Conservation (phyloP, 2,888 invertebrate species). For the Dastarcus helophoroides region DNA sequence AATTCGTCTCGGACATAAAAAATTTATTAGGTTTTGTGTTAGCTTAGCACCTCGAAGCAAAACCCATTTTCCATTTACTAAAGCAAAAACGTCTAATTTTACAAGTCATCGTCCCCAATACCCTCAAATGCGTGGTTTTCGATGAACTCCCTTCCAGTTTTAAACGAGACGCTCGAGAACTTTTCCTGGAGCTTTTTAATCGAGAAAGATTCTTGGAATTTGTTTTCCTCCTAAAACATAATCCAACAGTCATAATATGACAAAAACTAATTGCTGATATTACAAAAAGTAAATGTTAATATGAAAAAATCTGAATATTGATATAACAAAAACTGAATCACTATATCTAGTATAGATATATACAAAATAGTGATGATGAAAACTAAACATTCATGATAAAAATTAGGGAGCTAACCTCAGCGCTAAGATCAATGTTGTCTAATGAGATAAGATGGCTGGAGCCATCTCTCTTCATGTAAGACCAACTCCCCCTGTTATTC, state of each 20-base stretch:
- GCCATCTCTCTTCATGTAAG: slow-evolving; percentile 63
- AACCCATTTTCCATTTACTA: slow-evolving; percentile 3
- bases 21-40: slow-evolving; percentile 5
- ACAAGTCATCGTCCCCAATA: slow-evolving; percentile 89
- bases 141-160: slow-evolving; percentile 57
- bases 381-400: too few species aligned
- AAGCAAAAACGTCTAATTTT: slow-evolving; percentile 23
- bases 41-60: slow-evolving; percentile 11
- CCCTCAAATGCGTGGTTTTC: slow-evolving; percentile 91
- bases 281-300: slow-evolving; percentile 1
- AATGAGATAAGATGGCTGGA: slow-evolving; percentile 52
- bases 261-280: too few species aligned
- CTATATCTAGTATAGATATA: too few species aligned
- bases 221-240: slow-evolving; percentile 19
- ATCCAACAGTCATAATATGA: too few species aligned
- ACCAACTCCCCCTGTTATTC: slow-evolving; percentile 45
- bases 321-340: too few species aligned
- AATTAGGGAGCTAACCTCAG: too few species aligned
- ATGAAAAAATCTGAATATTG: too few species aligned
- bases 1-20: background rate
- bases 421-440: slow-evolving; percentile 26
- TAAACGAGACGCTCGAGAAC: slow-evolving; percentile 59
- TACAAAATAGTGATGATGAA: too few species aligned
- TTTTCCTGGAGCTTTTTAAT: slow-evolving; percentile 64
- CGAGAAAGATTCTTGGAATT: slow-evolving; percentile 56